These are phyloP conservation scores for Empidonax alnorum DNA, from an alignment of 2,113 vertebrate genomes.

Conservation along the genomic window DNA sequence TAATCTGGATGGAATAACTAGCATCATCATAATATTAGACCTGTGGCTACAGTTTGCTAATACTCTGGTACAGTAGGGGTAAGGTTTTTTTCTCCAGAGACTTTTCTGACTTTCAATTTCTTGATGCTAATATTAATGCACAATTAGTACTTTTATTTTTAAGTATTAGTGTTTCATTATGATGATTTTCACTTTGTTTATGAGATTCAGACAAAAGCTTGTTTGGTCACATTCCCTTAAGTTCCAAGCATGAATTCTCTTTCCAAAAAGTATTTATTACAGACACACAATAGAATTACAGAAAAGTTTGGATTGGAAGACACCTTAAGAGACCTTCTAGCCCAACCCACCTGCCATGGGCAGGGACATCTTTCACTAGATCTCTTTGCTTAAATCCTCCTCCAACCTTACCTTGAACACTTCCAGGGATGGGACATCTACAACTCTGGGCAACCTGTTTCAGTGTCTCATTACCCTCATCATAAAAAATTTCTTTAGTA, in stretches of 20 bases:
- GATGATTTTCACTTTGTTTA: background rate
- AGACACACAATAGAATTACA: background rate
- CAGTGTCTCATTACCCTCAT: background rate
- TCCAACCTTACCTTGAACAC: background rate
- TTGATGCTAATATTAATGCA: background rate
- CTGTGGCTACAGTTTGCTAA: background rate
- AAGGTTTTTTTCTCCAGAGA: background rate
- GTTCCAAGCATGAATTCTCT: background rate
- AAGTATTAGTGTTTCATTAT: background rate
- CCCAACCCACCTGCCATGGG: background rate
- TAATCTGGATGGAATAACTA: background rate
- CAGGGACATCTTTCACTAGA: background rate
- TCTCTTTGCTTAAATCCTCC: background rate
- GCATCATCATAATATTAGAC: background rate
- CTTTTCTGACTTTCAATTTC: background rate
- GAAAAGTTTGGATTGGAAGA: background rate
- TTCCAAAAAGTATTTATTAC: background rate
- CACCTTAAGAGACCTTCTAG: background rate
- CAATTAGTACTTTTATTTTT: background rate
- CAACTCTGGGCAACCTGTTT: background rate
- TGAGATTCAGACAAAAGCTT: background rate
- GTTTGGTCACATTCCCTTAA: accelerated
- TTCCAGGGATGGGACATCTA: background rate
- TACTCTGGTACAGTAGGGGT: background rate
- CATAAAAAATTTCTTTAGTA: background rate